Evolutionary conservation across 2,888 invertebrate species (phyloP).

Genomic region (Halocaridina rubra): DNA sequence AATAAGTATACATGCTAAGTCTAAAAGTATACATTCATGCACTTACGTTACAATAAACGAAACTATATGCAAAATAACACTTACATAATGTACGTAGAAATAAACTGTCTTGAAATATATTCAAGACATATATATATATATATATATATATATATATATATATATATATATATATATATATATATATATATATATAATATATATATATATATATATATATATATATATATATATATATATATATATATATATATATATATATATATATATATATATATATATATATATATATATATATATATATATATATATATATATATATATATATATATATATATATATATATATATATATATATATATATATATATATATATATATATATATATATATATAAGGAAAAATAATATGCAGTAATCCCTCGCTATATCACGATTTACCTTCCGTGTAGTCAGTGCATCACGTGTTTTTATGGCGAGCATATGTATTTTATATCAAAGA

Average conservation of each 20-base stretch:
- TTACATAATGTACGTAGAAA: too few relatives aligned
- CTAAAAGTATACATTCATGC: too few relatives aligned
- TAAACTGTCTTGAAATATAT: too few relatives aligned
- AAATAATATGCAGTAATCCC: too few relatives aligned
- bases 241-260: conserved; percentile 24
- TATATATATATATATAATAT: neutral
- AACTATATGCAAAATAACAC: too few relatives aligned
- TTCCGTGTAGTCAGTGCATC: too few relatives aligned
- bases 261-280: conserved; percentile 17
- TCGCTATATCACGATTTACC: too few relatives aligned
- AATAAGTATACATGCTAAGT: too few relatives aligned
- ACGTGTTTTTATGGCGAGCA: too few relatives aligned
- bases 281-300: conserved; percentile 3
- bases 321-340: neutral
- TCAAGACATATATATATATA: neutral
- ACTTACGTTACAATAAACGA: too few relatives aligned
- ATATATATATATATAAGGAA: neutral
- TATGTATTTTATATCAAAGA: too few relatives aligned
- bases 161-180: neutral
- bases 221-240: conserved; percentile 5
- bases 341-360: neutral
- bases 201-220: neutral
- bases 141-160: neutral
- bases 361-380: neutral
- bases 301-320: neutral